These are phyloP conservation scores for Platyrinchus mystaceus DNA, from an alignment of 2,797 vertebrate genomes.

Conservation along the genomic window DNA sequence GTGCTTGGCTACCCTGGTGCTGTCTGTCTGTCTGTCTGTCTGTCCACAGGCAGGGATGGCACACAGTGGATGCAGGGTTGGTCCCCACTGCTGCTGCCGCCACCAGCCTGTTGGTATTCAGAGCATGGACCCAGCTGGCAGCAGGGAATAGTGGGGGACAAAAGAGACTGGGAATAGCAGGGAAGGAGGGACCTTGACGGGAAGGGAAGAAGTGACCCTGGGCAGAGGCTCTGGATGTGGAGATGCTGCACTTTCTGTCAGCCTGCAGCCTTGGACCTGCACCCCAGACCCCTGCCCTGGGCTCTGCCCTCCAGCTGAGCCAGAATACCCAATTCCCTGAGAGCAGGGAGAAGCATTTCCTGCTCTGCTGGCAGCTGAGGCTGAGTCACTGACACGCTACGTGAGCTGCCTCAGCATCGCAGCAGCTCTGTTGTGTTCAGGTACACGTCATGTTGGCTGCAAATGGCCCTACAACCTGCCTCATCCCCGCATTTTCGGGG, in stretches of 20 bases:
- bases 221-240: not conserved
- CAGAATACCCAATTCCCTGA: not conserved
- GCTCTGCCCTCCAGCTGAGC: not conserved
- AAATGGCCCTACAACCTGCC: not conserved
- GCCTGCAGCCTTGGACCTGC: not conserved
- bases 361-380: not conserved
- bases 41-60: not conserved
- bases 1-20: not conserved
- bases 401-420: not conserved
- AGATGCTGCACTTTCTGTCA: not conserved
- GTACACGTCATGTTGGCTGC: not conserved
- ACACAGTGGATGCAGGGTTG: fast-evolving
- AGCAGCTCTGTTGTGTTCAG: not conserved
- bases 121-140: not conserved
- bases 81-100: fast-evolving
- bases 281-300: not conserved
- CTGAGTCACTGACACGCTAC: not conserved
- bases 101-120: not conserved
- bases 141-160: fast-evolving
- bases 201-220: not conserved
- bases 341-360: not conserved
- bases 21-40: not conserved
- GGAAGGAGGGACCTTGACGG: not conserved
- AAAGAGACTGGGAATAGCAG: not conserved
- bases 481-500: fast-evolving